Conservation (phyloP, 92 coral and sea anemone species). For the Ricordea florida region DNA sequence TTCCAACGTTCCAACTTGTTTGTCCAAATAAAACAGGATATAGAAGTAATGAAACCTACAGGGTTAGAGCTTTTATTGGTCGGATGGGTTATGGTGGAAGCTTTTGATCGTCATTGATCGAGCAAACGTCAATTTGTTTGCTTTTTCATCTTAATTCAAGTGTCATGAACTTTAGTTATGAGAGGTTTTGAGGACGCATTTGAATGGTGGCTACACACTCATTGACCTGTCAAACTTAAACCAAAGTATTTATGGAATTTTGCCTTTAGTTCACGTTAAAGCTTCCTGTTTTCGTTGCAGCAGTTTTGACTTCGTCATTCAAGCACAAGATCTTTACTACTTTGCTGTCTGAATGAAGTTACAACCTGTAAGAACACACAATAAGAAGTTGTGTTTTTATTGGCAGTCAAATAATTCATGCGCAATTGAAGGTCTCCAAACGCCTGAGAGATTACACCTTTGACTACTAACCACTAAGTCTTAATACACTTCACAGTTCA, state of each 20-base stretch:
- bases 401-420: not conserved
- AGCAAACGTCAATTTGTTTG: too few relatives aligned
- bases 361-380: not conserved
- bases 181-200: too few relatives aligned
- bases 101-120: too few relatives aligned
- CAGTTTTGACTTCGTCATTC: not conserved
- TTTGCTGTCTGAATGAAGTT: not conserved
- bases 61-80: too few relatives aligned
- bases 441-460: not conserved
- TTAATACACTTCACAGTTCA: not conserved
- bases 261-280: not conserved
- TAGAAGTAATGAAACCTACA: too few relatives aligned
- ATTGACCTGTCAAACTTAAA: not conserved
- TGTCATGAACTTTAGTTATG: too few relatives aligned
- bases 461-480: not conserved
- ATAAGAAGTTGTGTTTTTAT: not conserved
- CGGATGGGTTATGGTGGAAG: too few relatives aligned
- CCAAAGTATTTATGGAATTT: not conserved
- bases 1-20: too few relatives aligned
- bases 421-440: too few relatives aligned
- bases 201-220: not conserved
- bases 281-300: not conserved
- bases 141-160: too few relatives aligned
- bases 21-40: too few relatives aligned
- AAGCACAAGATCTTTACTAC: not conserved